Percentiles rank a stretch among this genome's conserved stretches.
Evolutionary conservation across 2,888 invertebrate genomes (phyloP).

Genomic region (Balanococcus diminutus): DNA sequence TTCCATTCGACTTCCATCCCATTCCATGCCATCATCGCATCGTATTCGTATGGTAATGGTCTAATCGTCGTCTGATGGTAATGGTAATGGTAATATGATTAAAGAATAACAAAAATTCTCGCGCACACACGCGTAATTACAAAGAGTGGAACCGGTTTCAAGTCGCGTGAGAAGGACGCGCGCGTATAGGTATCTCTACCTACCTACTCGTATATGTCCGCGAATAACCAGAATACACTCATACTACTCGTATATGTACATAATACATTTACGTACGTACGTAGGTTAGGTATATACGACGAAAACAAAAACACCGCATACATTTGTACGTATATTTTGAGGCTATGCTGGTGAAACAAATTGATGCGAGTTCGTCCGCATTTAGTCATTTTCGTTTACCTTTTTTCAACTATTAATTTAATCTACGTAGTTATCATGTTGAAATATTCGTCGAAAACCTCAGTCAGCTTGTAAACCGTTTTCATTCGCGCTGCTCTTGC

Average conservation of each 20-base stretch:
- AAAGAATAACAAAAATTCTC: slow-evolving; percentile 16
- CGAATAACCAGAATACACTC: not conserved
- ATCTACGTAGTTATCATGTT: not conserved
- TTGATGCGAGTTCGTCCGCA: not conserved
- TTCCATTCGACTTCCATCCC: too few species aligned
- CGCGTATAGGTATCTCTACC: not conserved
- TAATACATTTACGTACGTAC: not conserved
- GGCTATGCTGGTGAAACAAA: not conserved
- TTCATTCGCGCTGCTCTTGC: not conserved
- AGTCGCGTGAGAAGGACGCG: not conserved
- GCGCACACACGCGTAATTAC: not conserved
- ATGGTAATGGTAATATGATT: not conserved
- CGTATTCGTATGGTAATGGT: too few species aligned
- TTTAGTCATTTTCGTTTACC: not conserved
- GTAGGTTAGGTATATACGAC: too few species aligned
- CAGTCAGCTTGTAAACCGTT: not conserved
- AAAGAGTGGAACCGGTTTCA: not conserved
- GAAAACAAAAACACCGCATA: not conserved
- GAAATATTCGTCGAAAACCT: not conserved
- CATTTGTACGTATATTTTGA: not conserved
- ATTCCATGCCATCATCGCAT: too few species aligned
- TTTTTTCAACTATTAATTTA: not conserved
- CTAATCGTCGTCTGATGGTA: too few species aligned
- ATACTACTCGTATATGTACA: not conserved
- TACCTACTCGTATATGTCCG: too few species aligned